Evolutionary conservation across 2,888 invertebrate species (phyloP).

Genomic region (Odontomyia ornata): DNA sequence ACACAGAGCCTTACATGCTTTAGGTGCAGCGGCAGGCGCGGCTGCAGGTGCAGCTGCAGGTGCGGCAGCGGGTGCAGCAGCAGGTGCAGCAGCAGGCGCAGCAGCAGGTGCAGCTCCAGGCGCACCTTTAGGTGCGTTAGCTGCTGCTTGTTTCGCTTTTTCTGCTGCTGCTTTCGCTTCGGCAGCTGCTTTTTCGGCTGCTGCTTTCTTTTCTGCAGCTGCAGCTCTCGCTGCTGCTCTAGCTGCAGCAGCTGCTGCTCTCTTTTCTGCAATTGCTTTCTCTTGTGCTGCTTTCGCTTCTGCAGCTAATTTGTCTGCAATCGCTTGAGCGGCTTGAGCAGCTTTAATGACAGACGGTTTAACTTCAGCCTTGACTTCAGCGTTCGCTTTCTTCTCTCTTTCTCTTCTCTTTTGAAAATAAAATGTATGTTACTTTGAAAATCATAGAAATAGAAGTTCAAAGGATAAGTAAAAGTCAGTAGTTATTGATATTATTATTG

Average conservation of each 20-base stretch:
- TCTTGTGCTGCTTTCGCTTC: slow-evolving; percentile 39
- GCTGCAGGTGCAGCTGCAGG: slow-evolving; percentile 20
- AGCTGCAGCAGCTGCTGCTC: background rate
- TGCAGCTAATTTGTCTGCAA: slow-evolving; percentile 2
- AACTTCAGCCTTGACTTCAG: slow-evolving; percentile 53
- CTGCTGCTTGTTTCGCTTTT: background rate
- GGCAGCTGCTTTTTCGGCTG: slow-evolving; percentile 31
- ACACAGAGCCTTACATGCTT: slow-evolving; percentile 10
- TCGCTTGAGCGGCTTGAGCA: slow-evolving; percentile 6
- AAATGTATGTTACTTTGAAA: background rate
- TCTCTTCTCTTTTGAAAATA: slow-evolving; percentile 56
- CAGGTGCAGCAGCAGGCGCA: slow-evolving; percentile 20
- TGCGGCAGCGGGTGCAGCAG: slow-evolving; percentile 26
- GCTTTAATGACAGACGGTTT: slow-evolving; percentile 34
- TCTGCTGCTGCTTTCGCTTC: slow-evolving; percentile 23
- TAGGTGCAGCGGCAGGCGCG: slow-evolving; percentile 21
- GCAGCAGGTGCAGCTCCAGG: slow-evolving; percentile 8
- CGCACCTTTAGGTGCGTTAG: background rate
- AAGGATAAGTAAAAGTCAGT: background rate
- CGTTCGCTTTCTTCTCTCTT: slow-evolving; percentile 59
- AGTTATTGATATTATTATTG: too few species aligned
- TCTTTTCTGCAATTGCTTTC: slow-evolving; percentile 22
- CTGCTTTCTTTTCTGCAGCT: slow-evolving; percentile 37
- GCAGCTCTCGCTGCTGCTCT: slow-evolving; percentile 10
- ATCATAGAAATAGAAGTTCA: slow-evolving; percentile 9